Evolutionary conservation across 2,113 vertebrate genomes (phyloP).

Genomic region (Neogobius melanostomus): DNA sequence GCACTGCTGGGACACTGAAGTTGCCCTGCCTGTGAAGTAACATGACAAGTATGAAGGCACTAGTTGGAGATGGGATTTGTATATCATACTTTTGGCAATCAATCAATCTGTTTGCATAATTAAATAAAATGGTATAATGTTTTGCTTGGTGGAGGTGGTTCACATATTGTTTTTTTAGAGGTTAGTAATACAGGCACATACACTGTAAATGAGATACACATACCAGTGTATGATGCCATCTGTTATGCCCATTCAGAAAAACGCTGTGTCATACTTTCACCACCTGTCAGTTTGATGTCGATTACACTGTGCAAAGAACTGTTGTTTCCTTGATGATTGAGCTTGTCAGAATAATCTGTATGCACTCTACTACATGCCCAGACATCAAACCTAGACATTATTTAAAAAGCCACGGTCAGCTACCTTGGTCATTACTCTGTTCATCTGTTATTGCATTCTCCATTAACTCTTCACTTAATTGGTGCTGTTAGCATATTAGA

Average conservation of each 20-base stretch:
- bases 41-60: too few relatives aligned
- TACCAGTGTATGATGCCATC: constrained; percentile 49
- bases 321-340: constrained; percentile 37
- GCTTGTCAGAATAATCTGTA: constrained; percentile 21
- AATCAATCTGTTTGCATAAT: constrained; percentile 15
- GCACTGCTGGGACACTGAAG: too few relatives aligned
- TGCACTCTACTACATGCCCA: constrained; percentile 45
- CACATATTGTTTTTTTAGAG: constrained; percentile 33
- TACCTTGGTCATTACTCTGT: constrained; percentile 19
- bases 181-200: constrained; percentile 31
- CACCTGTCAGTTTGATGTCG: constrained; percentile 42
- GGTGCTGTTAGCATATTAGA: too few relatives aligned
- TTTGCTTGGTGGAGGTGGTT: constrained; percentile 42
- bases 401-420: constrained; percentile 51
- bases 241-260: constrained; percentile 65
- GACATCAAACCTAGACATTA: constrained; percentile 41
- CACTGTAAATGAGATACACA: constrained; percentile 53
- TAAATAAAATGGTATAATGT: constrained; percentile 20
- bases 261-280: constrained; percentile 39
- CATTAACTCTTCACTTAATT: too few relatives aligned
- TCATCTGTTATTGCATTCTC: constrained; percentile 16
- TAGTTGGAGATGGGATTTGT: too few relatives aligned
- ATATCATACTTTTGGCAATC: too few relatives aligned
- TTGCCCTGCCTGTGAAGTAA: too few relatives aligned
- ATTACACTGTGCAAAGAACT: constrained; percentile 38